A percentile compares a stretch with the other conserved stretches of the same genome.
Evolutionary conservation across 2,113 vertebrate genomes (phyloP).

Genomic region (Scomber colias): DNA sequence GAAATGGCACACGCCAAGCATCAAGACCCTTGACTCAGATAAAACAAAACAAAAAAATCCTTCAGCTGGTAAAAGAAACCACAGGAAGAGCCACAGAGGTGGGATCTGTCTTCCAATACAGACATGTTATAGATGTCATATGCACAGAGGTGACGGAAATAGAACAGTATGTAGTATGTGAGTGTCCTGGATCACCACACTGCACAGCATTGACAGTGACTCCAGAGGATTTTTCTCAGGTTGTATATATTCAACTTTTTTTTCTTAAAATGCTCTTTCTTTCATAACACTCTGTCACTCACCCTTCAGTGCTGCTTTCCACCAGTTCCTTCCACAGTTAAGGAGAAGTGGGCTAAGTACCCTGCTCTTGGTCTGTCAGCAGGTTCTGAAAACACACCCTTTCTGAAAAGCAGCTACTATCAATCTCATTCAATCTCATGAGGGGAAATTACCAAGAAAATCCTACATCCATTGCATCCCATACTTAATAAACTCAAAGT

Average conservation of each 20-base stretch:
- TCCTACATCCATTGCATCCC: constrained; percentile 6
- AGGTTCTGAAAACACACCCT: constrained; percentile 41
- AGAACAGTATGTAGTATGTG: not conserved
- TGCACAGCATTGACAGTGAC: not conserved
- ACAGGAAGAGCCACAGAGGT: not conserved
- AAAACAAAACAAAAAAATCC: too few relatives aligned
- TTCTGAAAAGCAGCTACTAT: constrained; percentile 32
- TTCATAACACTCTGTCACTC: not conserved
- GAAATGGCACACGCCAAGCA: too few relatives aligned
- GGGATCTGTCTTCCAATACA: not conserved
- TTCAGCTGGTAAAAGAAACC: not conserved
- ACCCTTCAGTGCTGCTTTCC: constrained; percentile 2
- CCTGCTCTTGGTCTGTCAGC: constrained; percentile 70
- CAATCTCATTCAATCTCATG: constrained; percentile 20
- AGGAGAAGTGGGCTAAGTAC: constrained; percentile 36
- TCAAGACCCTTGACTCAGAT: too few relatives aligned
- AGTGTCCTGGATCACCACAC: not conserved
- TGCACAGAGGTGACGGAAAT: too few relatives aligned
- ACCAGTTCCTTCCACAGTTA: not conserved
- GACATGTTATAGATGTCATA: too few relatives aligned
- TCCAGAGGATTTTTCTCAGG: not conserved
- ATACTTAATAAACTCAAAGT: constrained; percentile 23
- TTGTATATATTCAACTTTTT: not conserved
- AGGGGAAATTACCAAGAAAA: constrained; percentile 15
- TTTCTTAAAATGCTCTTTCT: not conserved